These are phyloP conservation scores for Sericinus montela DNA, from an alignment of 2,888 invertebrate genomes.

Conservation along the genomic window DNA sequence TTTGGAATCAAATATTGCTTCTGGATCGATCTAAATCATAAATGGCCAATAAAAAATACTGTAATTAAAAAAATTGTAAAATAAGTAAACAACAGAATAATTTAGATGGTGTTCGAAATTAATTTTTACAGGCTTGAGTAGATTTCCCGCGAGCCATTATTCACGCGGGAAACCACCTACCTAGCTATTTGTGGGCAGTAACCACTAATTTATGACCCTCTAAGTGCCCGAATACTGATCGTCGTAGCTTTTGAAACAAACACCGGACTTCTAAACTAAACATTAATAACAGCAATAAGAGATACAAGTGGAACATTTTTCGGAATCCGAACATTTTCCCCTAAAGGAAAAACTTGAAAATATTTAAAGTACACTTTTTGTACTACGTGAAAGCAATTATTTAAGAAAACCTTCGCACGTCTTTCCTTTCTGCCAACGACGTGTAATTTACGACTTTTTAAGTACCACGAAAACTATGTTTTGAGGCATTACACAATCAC, in stretches of 20 bases:
- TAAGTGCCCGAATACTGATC: slow-evolving; percentile 60
- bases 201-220: slow-evolving; percentile 71
- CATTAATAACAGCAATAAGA: not conserved
- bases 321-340: not conserved
- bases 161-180: slow-evolving; percentile 40
- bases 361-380: slow-evolving; percentile 29
- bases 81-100: no score
- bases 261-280: slow-evolving; percentile 24
- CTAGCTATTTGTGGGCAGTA: slow-evolving; percentile 68
- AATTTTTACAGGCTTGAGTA: no score
- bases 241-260: slow-evolving; percentile 44
- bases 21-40: no score
- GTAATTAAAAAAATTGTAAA: no score
- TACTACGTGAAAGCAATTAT: slow-evolving; percentile 45
- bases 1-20: no score
- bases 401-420: slow-evolving; percentile 46
- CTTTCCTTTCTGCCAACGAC: slow-evolving; percentile 40
- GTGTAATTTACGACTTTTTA: slow-evolving; percentile 64
- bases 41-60: no score
- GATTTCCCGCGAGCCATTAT: not conserved
- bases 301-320: slow-evolving; percentile 1
- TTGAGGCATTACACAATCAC: slow-evolving; percentile 19
- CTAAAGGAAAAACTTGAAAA: slow-evolving; percentile 28
- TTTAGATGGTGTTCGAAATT: no score
- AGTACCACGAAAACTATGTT: slow-evolving; percentile 56